These are phyloP conservation scores for Latrodectus elegans DNA, from an alignment of 2,888 invertebrate genomes.

Conservation along the genomic window DNA sequence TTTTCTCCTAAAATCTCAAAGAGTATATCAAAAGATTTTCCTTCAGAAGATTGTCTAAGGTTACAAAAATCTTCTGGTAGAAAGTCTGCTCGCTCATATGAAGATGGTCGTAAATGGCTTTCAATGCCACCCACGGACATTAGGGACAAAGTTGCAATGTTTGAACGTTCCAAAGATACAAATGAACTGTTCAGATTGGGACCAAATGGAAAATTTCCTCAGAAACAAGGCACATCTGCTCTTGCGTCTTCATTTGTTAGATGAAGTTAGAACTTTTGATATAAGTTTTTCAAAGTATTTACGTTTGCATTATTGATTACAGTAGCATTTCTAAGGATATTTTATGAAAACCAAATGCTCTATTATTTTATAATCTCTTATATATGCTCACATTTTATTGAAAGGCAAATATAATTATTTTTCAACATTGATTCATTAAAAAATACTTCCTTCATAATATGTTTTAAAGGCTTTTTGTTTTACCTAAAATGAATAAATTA, in stretches of 20 bases:
- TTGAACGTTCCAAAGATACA: conserved; percentile 66
- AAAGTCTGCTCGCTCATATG: conserved; percentile 35
- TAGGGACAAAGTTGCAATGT: conserved; percentile 68
- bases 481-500: not conserved
- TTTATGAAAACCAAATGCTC: not conserved
- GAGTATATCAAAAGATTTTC: conserved; percentile 11
- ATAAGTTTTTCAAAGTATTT: conserved; percentile 41
- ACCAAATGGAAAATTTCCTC: conserved; percentile 67
- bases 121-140: conserved; percentile 59
- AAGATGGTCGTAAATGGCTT: conserved; percentile 48
- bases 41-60: conserved; percentile 28
- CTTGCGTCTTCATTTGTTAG: conserved; percentile 67
- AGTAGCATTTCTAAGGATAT: conserved; percentile 28
- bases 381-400: not conserved
- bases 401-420: not conserved
- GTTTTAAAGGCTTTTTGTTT: not conserved
- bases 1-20: not conserved
- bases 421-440: not conserved
- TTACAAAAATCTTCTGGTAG: conserved; percentile 41
- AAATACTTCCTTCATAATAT: not conserved
- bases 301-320: conserved; percentile 17
- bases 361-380: no score
- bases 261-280: conserved; percentile 36
- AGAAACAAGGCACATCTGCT: conserved; percentile 64
- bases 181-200: conserved; percentile 62